phyloP scores from a whole-genome alignment of 53 echinoderm and acorn worm species.

The Echinometra lucunter region DNA sequence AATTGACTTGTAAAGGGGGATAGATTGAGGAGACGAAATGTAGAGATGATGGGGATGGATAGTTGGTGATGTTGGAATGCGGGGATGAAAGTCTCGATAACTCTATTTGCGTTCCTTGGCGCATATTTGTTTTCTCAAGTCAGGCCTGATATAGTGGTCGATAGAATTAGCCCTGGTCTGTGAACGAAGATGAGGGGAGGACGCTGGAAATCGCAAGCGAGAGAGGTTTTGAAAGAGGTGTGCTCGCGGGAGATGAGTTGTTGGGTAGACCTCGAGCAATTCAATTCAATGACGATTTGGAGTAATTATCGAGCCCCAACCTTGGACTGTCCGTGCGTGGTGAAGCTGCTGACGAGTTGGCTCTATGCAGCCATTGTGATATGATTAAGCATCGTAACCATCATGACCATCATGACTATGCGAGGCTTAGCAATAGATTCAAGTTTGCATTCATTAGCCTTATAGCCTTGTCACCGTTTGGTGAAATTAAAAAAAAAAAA shows the following conservation, averaged over 20 bases:
- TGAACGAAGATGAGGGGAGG: background rate
- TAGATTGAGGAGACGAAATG: background rate
- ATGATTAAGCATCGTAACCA: background rate
- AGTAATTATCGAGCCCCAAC: background rate
- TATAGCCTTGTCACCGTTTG: no score
- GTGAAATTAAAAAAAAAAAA: no score
- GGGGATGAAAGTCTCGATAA: background rate
- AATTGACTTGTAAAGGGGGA: constrained; percentile 35
- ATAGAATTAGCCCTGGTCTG: constrained; percentile 50
- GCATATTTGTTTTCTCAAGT: constrained; percentile 59
- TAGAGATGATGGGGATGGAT: background rate
- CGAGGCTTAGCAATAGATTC: background rate
- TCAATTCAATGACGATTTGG: constrained; percentile 11
- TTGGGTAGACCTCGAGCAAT: constrained; percentile 23
- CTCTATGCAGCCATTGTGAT: background rate
- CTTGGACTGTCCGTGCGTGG: background rate
- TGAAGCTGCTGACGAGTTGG: background rate
- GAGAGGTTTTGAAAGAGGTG: background rate
- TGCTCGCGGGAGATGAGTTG: background rate
- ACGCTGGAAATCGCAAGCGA: background rate
- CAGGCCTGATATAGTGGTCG: constrained; percentile 54
- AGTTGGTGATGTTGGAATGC: background rate
- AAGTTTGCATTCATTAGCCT: background rate
- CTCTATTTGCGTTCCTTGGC: constrained; percentile 57
- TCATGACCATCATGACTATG: no score